A percentile compares a stretch with the other conserved stretches of the same genome.
Evolutionary conservation across 1,140 invertebrate species (phyloP).

Genomic region (Drosophila grimshawi): DNA sequence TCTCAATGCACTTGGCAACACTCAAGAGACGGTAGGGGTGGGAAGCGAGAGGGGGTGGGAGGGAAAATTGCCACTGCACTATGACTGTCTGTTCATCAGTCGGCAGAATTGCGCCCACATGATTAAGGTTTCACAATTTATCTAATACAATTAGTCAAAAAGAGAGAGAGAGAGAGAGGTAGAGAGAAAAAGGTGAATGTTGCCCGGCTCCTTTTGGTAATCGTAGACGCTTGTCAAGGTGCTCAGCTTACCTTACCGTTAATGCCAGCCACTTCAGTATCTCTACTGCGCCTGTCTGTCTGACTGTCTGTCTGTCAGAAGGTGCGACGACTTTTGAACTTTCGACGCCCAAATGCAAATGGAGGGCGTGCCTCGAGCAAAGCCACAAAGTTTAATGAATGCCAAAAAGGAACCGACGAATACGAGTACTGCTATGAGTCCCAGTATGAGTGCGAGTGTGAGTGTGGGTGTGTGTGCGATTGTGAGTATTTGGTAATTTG

Average conservation of each 20-base stretch:
- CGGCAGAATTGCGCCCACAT: conserved; percentile 55
- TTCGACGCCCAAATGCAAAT: conserved; percentile 54
- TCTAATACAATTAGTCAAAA: conserved; percentile 81
- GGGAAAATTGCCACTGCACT: conserved; percentile 37
- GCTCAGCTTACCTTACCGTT: conserved; percentile 36
- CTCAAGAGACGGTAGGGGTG: conserved; percentile 14
- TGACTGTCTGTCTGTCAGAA: conserved; percentile 16
- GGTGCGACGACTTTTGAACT: conserved; percentile 73
- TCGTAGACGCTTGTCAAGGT: conserved; percentile 63
- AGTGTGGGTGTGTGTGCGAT: background rate
- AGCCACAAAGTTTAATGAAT: conserved; percentile 61
- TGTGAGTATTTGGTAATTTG: conserved; percentile 42
- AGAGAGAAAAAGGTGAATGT: conserved; percentile 45
- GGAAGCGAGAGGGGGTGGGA: background rate
- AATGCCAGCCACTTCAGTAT: conserved; percentile 55
- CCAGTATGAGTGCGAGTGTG: background rate
- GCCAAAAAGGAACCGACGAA: conserved; percentile 13
- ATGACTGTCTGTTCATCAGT: conserved; percentile 8
- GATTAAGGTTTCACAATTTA: conserved; percentile 82
- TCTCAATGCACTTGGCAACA: conserved; percentile 56
- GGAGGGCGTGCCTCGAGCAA: conserved; percentile 20
- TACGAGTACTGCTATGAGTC: background rate
- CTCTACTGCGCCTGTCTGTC: background rate
- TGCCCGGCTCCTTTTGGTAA: conserved; percentile 54
- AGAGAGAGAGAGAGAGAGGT: too few relatives aligned